These are phyloP conservation scores for Drosophila pseudoananassae DNA, from an alignment of 1,140 invertebrate genomes.

Conservation along the genomic window DNA sequence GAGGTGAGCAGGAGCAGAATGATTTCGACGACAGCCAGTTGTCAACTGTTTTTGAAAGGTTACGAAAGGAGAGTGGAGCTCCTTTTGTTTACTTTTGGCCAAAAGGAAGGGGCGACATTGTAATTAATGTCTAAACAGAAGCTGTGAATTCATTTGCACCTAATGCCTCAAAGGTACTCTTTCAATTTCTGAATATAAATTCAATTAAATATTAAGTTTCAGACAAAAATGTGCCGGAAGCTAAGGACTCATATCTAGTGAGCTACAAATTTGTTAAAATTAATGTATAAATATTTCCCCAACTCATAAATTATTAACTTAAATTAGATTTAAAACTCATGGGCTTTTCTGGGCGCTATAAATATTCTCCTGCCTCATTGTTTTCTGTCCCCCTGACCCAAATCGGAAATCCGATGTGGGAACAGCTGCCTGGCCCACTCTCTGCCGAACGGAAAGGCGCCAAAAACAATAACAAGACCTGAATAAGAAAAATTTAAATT, in stretches of 20 bases:
- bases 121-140: slow-evolving; percentile 41
- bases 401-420: slow-evolving; percentile 29
- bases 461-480: slow-evolving; percentile 21
- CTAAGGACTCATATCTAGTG: no score
- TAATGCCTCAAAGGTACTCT: background rate
- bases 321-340: slow-evolving; percentile 9
- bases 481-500: slow-evolving; percentile 41
- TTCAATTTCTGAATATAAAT: background rate
- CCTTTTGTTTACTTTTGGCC: slow-evolving; percentile 6
- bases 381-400: slow-evolving; percentile 33
- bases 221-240: no score
- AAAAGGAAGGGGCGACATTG: slow-evolving; percentile 11
- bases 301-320: slow-evolving; percentile 4
- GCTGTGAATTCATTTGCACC: slow-evolving; percentile 21
- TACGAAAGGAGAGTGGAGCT: slow-evolving; percentile 5
- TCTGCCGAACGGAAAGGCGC: slow-evolving; percentile 25
- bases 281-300: no score
- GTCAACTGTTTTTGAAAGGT: slow-evolving; percentile 60
- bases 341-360: slow-evolving; percentile 3
- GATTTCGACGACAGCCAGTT: slow-evolving; percentile 44
- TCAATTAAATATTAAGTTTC: background rate
- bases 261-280: no score
- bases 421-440: slow-evolving; percentile 19
- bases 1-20: slow-evolving; percentile 17
- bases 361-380: slow-evolving; percentile 22